A percentile compares a stretch with the other conserved stretches of the same genome.
phyloP scores from a whole-genome alignment of 2,888 invertebrate genomes.

The Leucophenga montana region DNA sequence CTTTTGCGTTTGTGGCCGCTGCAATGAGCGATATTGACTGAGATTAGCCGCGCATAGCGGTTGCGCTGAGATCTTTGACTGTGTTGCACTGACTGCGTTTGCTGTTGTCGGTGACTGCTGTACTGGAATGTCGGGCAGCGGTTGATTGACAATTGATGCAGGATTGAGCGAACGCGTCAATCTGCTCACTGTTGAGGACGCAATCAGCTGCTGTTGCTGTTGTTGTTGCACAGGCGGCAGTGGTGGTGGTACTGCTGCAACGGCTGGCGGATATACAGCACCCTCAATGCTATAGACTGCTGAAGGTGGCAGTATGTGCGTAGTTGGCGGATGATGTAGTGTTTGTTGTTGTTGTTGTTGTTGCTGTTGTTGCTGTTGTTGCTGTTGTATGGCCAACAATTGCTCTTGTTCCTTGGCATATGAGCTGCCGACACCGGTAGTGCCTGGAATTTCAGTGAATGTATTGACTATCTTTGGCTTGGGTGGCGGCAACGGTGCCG shows the following conservation, averaged over 20 bases:
- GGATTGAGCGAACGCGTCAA: slow-evolving; percentile 64
- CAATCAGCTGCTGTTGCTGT: slow-evolving; percentile 37
- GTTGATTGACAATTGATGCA: slow-evolving; percentile 73
- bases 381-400: slow-evolving; percentile 50
- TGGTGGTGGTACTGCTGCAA: slow-evolving; percentile 40
- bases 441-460: slow-evolving; percentile 72
- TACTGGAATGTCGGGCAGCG: slow-evolving; percentile 73
- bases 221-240: slow-evolving; percentile 41
- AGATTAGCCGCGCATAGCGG: slow-evolving; percentile 74
- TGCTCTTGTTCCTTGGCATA: slow-evolving; percentile 68
- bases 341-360: slow-evolving; percentile 47
- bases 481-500: slow-evolving; percentile 65
- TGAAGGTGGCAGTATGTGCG: slow-evolving; percentile 70
- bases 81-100: slow-evolving; percentile 45
- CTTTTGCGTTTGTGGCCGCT: slow-evolving; percentile 74
- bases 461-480: slow-evolving; percentile 70
- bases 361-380: slow-evolving; percentile 55
- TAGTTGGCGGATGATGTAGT: slow-evolving; percentile 65
- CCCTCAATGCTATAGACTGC: slow-evolving; percentile 73
- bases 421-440: slow-evolving; percentile 72
- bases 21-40: slow-evolving; percentile 77
- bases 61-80: slow-evolving; percentile 71
- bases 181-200: slow-evolving; percentile 49
- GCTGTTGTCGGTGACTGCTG: slow-evolving; percentile 58
- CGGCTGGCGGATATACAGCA: slow-evolving; percentile 54